Evolutionary conservation across 2,113 vertebrate species (phyloP), one percentile per base, ranked within the genome.

Genomic region (Anguilla rostrata): DNA sequence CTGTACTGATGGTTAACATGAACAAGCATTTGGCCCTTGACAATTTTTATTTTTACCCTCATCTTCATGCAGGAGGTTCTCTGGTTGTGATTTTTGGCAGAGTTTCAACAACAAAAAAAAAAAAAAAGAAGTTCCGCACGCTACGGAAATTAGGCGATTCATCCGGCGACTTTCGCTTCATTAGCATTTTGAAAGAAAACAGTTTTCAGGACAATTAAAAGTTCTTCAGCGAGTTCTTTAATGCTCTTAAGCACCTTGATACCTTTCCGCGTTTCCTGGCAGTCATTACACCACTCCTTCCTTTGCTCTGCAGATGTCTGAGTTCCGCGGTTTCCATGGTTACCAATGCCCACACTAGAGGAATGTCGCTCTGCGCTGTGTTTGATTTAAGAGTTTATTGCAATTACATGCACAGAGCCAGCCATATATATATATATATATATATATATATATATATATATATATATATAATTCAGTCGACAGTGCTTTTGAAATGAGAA

Each of bases 271-370:
- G 26, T 53, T 46, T 29, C 66, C 84, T 80, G 46, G 41, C 75
- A 40, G 39, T 87, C 41, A 39, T 53, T 41, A 78, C 18, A 79
- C 39, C 57, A 16, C 87, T 11, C 78, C 56, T 82, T 82, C 85
- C 83, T 82, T 89, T 85, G 26, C 56, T 39, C 29, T 40, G 49
- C 49, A 22, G 34, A 78, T 15, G 14, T 4, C 82, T 84, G 87
- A 63, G 11, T 91, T 75, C 56, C 53, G 81, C 63, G 81, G 91
- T 94, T 91, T 56, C 92, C 90, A 90, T 90, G 90, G 93, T 82
- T 92, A 94, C 93, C 85, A 86, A 83, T 90, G 83, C 87, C 89
- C 86, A 86, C 88, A 83, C 87, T 82, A 43, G 75, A 82, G 46
- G 20, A 85, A 86, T 87, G 84, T 84, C 87, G 80, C 71, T 83